A percentile compares a stretch with the other conserved stretches of the same genome.
phyloP scores from a whole-genome alignment of 2,888 invertebrate species.

The Ichneumoninae sp. region DNA sequence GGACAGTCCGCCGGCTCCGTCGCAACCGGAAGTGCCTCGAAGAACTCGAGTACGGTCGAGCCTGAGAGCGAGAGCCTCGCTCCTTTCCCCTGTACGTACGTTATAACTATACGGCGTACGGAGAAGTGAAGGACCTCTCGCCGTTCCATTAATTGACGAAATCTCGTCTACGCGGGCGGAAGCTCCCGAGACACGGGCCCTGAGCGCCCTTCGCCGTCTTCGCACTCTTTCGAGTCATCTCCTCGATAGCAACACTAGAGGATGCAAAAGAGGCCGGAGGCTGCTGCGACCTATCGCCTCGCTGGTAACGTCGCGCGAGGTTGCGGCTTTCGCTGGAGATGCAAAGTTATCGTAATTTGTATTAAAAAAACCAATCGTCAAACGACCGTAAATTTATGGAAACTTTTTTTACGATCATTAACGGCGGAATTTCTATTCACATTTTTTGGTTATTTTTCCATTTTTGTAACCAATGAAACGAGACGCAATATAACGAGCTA shows the following conservation, averaged over 20 bases:
- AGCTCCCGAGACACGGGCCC: slow-evolving; percentile 27
- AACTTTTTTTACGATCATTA: too few relatives aligned
- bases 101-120: neutral
- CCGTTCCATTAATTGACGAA: slow-evolving; percentile 24
- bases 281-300: slow-evolving; percentile 21
- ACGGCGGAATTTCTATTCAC: too few relatives aligned
- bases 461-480: too few relatives aligned
- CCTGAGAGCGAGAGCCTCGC: slow-evolving; percentile 7
- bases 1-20: neutral
- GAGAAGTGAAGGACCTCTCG: neutral
- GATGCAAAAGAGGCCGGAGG: slow-evolving; percentile 8
- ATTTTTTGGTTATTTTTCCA: too few relatives aligned
- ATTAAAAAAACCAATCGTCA: too few relatives aligned
- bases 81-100: neutral
- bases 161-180: slow-evolving; percentile 38
- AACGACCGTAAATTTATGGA: too few relatives aligned
- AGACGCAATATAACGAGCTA: too few relatives aligned
- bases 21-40: slow-evolving; percentile 36
- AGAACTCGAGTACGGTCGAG: slow-evolving; percentile 14
- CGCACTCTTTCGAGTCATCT: slow-evolving; percentile 24
- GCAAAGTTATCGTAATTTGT: too few relatives aligned
- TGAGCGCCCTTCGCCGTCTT: neutral
- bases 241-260: slow-evolving; percentile 22
- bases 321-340: neutral
- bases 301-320: neutral